Base-by-base conservation (phyloP, 2,797 vertebrate genomes). In the Rhinoraja longicauda region DNA sequence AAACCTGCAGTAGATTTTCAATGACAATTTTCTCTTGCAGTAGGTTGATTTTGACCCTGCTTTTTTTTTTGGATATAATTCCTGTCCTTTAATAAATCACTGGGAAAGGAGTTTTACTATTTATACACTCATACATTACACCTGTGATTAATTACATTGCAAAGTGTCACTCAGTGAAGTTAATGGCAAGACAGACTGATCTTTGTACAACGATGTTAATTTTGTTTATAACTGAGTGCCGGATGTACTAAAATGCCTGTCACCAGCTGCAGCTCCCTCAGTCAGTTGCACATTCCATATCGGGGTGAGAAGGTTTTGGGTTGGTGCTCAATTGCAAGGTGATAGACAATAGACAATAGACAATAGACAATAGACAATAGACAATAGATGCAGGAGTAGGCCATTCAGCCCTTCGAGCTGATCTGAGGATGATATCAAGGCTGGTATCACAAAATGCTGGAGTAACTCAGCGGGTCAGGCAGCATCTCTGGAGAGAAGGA, bases 1-100 rank as follows among this genome's bases (percentile, higher is more conserved):
- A 86, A 62, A 86, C 82, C 57, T 86, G 12, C 67, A 84, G 84
- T 88, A 36, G n/a, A 88, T 88, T 88, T 67, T 59, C 84, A 88
- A 88, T 88, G 32, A 88, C 19, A 59, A 7, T 36, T 88, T 75
- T 57, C 90, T 75, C 70, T 32, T 19, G 92, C 90, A 75, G 26
- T 53, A 39, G 39, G 39, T 5, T 73, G 39, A 53, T 73, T 92
- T 29, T 75, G 39, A 92, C 67, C 70, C 70, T 73, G 17, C 24
- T n/a, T 39, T 79, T 75, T 29, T 45, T 45, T 53, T 53, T 53
- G 3, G 45, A 53, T 53, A 73, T 92, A 29, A 53, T 45, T 53
- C 57, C 39, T 75, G 12, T 57, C 39, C 70, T 39, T 57, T 73
- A 73, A 92, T 57, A 92, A 72, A 73, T 92, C 64, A 26, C 15